Evolutionary conservation across 1,140 invertebrate species (phyloP).

Genomic region (Palaemon carinicauda): DNA sequence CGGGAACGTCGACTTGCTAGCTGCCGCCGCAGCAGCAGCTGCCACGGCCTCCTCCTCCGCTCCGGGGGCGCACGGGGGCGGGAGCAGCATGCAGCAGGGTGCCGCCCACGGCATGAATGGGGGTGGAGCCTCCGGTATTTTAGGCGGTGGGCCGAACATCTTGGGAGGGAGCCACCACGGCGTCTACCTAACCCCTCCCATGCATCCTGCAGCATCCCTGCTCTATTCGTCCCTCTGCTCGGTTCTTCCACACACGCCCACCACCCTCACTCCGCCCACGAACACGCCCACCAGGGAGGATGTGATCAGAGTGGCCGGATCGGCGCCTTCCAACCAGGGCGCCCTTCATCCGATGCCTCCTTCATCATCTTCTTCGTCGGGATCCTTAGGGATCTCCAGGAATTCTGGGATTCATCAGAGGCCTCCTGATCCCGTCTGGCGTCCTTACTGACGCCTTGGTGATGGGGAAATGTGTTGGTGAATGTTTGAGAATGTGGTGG

Average conservation of each 20-base stretch:
- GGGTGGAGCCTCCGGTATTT: not conserved
- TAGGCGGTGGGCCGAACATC: not conserved
- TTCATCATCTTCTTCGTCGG: not conserved
- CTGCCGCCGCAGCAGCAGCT: too few species aligned
- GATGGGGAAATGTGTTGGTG: not conserved
- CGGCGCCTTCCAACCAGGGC: not conserved
- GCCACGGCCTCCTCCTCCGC: too few species aligned
- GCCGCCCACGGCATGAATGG: not conserved
- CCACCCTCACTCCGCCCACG: not conserved
- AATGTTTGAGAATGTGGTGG: not conserved
- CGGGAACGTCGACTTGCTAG: too few species aligned
- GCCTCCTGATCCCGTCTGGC: conserved; percentile 37
- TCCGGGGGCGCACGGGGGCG: not conserved
- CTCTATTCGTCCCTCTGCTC: conserved; percentile 35
- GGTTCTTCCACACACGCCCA: conserved; percentile 17
- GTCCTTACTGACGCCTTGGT: conserved; percentile 13
- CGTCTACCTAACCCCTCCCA: conserved; percentile 24
- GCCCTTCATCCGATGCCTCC: not conserved
- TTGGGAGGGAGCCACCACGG: not conserved
- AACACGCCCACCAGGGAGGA: conserved; percentile 10
- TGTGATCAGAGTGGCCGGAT: not conserved
- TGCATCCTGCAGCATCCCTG: conserved; percentile 24
- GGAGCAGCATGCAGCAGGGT: not conserved
- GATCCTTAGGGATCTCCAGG: not conserved
- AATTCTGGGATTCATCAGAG: not conserved